phyloP scores from a whole-genome alignment of 92 coral and sea anemone species.

The Siderastrea siderea region DNA sequence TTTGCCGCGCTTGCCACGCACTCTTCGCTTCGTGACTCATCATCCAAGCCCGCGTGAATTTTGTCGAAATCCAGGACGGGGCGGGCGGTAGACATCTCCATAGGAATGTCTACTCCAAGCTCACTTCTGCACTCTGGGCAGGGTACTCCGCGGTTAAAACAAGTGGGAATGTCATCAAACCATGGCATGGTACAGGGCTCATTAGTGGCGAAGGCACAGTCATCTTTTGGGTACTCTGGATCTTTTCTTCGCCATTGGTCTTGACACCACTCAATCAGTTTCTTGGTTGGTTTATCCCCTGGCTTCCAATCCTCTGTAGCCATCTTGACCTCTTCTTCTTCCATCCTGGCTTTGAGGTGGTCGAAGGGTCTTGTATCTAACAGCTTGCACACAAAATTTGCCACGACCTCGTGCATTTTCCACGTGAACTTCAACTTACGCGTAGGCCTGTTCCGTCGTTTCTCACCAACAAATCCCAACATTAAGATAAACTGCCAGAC shows the following conservation, averaged over 20 bases:
- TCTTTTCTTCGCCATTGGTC: constrained; percentile 65
- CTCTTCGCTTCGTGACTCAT: not conserved
- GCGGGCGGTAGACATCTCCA: constrained; percentile 35
- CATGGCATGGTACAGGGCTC: constrained; percentile 33
- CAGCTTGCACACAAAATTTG: not conserved
- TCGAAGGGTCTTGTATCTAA: constrained; percentile 42
- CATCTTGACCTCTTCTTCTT: constrained; percentile 15
- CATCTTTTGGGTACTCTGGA: not conserved
- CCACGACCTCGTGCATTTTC: constrained; percentile 1
- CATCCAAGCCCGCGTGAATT: constrained; percentile 16
- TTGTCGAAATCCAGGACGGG: constrained; percentile 17
- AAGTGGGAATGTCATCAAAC: constrained; percentile 43
- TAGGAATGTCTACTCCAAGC: constrained; percentile 26
- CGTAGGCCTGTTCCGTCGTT: not conserved
- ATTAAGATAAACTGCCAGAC: constrained; percentile 47
- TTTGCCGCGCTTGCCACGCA: not conserved
- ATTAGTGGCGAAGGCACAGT: not conserved
- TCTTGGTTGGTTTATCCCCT: constrained; percentile 23
- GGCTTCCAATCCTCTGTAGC: constrained; percentile 44
- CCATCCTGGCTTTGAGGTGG: constrained; percentile 37
- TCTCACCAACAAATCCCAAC: constrained; percentile 2
- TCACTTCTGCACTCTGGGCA: constrained; percentile 57
- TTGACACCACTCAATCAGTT: constrained; percentile 55
- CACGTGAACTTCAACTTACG: constrained; percentile 1
- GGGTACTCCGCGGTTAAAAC: constrained; percentile 59